Evolutionary conservation across 2,888 invertebrate genomes (phyloP), one percentile per base, ranked within the genome.

Genomic region (Noctua janthe): DNA sequence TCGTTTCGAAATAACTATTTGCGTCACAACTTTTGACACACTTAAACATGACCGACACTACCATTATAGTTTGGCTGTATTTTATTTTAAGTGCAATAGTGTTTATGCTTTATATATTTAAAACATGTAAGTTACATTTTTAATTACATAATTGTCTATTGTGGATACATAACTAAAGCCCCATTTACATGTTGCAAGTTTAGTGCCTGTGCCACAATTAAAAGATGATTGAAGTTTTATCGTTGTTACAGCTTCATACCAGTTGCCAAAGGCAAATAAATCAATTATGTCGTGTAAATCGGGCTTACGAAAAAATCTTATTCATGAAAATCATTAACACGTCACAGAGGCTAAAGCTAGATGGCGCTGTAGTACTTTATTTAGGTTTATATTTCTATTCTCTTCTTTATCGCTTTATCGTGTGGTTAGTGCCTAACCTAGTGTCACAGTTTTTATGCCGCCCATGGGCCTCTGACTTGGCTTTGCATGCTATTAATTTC

Each of bases 41-140:
- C n/a, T 69, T 15, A 29, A 80, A 43, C 13, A 80, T 80, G 67
- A 51, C 39, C 20, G 2, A 20, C 13, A 20, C 23, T 39, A 43
- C 29, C 17, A 49, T 67, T 66, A 47, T 39, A 15, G 0, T 66
- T 49, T 56, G 47, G 10, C n/a, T 29, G 0, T 0, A 66, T 66
- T 4, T 82, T 49, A 39, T 74, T 82, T 43, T 69, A 8, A 23
- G 39, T 15, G 23, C 59, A 1, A 6, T 59, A 39, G 76, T 67
- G n/a, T 49, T 82, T 43, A 49, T 49, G 2, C 1, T 51, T 8
- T 76, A 59, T 11, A n/a, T 76, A 35, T 20, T 76, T 7, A 20
- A 6, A 59, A 51, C 76, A 67, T 43, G 83, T 80, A 80, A 80
- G 83, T 80, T n/a, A 13, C 0, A 69, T 29, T 59, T 35, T 67